These are phyloP conservation scores for Dendropsophus ebraccatus DNA, from an alignment of 2,113 vertebrate genomes.

Conservation along the genomic window DNA sequence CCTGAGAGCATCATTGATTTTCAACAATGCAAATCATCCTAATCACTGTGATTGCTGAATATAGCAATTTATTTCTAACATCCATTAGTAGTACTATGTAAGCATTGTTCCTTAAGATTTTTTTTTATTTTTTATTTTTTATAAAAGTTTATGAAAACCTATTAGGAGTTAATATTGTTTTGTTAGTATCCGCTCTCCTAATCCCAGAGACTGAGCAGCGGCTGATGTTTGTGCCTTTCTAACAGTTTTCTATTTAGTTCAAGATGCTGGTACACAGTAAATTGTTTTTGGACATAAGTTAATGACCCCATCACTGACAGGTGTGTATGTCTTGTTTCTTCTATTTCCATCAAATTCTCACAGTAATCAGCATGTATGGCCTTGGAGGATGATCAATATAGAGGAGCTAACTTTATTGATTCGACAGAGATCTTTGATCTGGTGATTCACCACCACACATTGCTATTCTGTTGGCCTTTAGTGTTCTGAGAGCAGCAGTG, in stretches of 20 bases:
- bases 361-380: conserved; percentile 53
- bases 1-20: too few species aligned
- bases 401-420: conserved; percentile 58
- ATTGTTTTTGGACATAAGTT: conserved; percentile 51
- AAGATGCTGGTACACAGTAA: conserved; percentile 8
- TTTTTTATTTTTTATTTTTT: too few species aligned
- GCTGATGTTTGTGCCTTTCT: neutral
- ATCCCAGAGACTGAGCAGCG: neutral
- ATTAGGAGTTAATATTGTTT: neutral
- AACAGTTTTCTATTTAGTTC: conserved; percentile 1
- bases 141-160: neutral
- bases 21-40: too few species aligned
- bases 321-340: conserved; percentile 49
- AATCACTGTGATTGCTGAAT: too few species aligned
- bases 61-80: too few species aligned
- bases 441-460: conserved; percentile 53
- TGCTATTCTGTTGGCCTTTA: conserved; percentile 58
- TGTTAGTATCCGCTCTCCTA: neutral
- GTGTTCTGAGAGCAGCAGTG: conserved; percentile 53
- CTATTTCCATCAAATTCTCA: conserved; percentile 49
- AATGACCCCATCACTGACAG: conserved; percentile 53
- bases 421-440: conserved; percentile 54
- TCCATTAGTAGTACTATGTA: too few species aligned
- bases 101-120: too few species aligned
- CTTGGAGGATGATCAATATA: conserved; percentile 54